Conservation (phyloP, 2,797 vertebrate species). For the Semotilus atromaculatus region DNA sequence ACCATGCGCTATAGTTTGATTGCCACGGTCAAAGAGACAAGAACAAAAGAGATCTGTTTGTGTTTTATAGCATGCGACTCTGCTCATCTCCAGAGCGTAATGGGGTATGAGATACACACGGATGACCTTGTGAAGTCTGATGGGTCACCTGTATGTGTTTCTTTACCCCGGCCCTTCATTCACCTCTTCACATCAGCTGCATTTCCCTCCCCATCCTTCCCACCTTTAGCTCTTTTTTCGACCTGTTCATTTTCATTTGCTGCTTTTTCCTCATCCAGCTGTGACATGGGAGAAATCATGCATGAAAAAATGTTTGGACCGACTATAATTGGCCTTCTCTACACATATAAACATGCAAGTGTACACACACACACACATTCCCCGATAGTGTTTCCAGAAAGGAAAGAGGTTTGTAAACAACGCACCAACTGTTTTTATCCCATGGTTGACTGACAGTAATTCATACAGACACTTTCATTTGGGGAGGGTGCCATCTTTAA, state of each 20-base stretch:
- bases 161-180: slow-evolving; percentile 16
- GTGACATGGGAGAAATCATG: slow-evolving; percentile 42
- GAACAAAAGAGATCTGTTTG: slow-evolving; percentile 14
- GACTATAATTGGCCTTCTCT: slow-evolving; percentile 70
- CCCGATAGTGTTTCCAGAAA: slow-evolving; percentile 23
- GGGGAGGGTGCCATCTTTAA: slow-evolving; percentile 67
- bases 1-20: not conserved
- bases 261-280: slow-evolving; percentile 28
- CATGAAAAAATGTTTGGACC: slow-evolving; percentile 73
- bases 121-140: slow-evolving; percentile 66
- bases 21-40: not conserved
- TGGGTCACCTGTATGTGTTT: slow-evolving; percentile 65
- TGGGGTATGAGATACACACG: slow-evolving; percentile 75
- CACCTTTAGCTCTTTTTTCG: slow-evolving; percentile 11
- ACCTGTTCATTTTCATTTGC: slow-evolving; percentile 25
- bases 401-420: slow-evolving; percentile 35
- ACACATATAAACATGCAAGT: slow-evolving; percentile 64
- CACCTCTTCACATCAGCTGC: not conserved
- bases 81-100: slow-evolving; percentile 74
- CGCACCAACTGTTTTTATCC: slow-evolving; percentile 10
- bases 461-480: slow-evolving; percentile 72
- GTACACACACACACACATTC: slow-evolving; percentile 26
- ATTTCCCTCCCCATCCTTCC: not conserved
- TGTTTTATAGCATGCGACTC: slow-evolving; percentile 61
- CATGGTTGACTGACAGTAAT: slow-evolving; percentile 58